Conservation (phyloP, 2,888 invertebrate species). For the Sarcophaga rosellei region DNA sequence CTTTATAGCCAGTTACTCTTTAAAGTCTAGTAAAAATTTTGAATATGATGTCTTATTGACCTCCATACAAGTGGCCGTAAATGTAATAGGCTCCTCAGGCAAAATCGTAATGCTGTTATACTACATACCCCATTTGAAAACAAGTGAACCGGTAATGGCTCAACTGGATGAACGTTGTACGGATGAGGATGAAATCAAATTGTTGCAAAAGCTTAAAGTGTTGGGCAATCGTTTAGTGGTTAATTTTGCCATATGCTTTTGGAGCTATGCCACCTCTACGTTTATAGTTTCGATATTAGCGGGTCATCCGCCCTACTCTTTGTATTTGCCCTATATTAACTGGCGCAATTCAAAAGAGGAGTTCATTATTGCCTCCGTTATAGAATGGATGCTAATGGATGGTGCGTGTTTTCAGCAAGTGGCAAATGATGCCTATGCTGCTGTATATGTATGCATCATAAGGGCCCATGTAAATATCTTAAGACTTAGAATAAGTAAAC, state of each 20-base stretch:
- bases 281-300: slow-evolving; percentile 64
- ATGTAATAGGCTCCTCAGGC: slow-evolving; percentile 64
- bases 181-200: slow-evolving; percentile 57
- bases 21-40: slow-evolving; percentile 51
- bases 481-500: slow-evolving; percentile 59
- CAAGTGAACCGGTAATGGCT: slow-evolving; percentile 63
- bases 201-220: slow-evolving; percentile 54
- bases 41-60: slow-evolving; percentile 66
- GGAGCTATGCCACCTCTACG: slow-evolving; percentile 68
- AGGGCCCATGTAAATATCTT: slow-evolving; percentile 66
- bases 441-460: slow-evolving; percentile 68
- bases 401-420: slow-evolving; percentile 68
- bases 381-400: slow-evolving; percentile 66
- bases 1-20: slow-evolving; percentile 66
- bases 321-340: slow-evolving; percentile 67
- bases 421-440: slow-evolving; percentile 66
- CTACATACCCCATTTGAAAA: slow-evolving; percentile 56
- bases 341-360: slow-evolving; percentile 69
- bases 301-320: slow-evolving; percentile 68
- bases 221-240: slow-evolving; percentile 64
- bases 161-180: slow-evolving; percentile 70
- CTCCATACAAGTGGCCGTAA: slow-evolving; percentile 69
- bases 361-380: slow-evolving; percentile 61
- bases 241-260: slow-evolving; percentile 61
- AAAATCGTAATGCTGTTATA: slow-evolving; percentile 66